A percentile compares a stretch with the other conserved stretches of the same genome.
These are phyloP conservation scores for Sceloporus tristichus DNA, from an alignment of 2,113 vertebrate genomes.

Conservation along the genomic window DNA sequence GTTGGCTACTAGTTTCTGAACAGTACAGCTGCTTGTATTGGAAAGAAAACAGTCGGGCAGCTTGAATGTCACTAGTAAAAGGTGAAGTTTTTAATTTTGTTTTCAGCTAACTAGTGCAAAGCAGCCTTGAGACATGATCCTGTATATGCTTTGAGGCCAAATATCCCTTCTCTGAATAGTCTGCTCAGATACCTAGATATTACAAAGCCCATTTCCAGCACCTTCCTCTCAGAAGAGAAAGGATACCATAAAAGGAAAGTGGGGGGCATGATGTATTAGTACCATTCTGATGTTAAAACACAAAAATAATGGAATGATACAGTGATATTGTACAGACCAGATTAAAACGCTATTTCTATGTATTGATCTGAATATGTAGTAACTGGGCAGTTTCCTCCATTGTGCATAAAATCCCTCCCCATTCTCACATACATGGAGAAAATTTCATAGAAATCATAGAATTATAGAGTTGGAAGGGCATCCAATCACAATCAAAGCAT, in stretches of 20 bases:
- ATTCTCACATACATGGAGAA: too few relatives aligned
- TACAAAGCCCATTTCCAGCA: not conserved
- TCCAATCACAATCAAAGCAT: too few relatives aligned
- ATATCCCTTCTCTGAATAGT: not conserved
- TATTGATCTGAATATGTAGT: too few relatives aligned
- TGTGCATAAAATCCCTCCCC: too few relatives aligned
- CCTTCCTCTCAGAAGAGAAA: not conserved
- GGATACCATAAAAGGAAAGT: not conserved
- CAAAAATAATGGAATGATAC: not conserved
- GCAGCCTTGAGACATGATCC: not conserved
- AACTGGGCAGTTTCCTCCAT: too few relatives aligned
- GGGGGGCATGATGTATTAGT: too few relatives aligned
- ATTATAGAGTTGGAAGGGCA: too few relatives aligned
- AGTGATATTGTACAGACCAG: too few relatives aligned
- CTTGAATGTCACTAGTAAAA: not conserved
- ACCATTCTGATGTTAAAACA: not conserved
- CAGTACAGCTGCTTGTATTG: not conserved
- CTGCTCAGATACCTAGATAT: not conserved
- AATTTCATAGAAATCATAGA: too few relatives aligned
- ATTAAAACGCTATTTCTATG: too few relatives aligned
- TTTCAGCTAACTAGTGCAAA: not conserved
- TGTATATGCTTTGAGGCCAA: not conserved
- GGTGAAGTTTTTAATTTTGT: not conserved
- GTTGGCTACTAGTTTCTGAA: not conserved
- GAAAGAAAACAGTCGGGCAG: not conserved